A percentile compares a stretch with the other conserved stretches of the same genome.
Conservation (phyloP, 2,888 invertebrate genomes). For the Parasteatoda lunata region DNA sequence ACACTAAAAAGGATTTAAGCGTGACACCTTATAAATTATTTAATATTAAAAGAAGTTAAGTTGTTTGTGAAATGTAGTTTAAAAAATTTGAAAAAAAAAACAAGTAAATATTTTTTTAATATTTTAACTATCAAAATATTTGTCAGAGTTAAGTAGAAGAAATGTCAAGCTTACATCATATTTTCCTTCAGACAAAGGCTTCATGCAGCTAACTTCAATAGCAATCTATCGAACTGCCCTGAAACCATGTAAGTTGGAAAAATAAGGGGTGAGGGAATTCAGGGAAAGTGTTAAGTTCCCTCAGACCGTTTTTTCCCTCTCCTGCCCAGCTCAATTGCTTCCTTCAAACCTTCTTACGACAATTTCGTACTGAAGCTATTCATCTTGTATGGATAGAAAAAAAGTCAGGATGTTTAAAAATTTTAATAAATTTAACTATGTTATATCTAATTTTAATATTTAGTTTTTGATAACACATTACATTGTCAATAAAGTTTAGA, state of each 20-base stretch:
- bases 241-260: constrained; percentile 20
- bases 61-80: too few species aligned
- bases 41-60: too few species aligned
- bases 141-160: not conserved
- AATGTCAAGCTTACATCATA: not conserved
- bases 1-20: too few species aligned
- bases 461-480: too few species aligned
- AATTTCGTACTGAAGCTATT: constrained; percentile 52
- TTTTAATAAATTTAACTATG: too few species aligned
- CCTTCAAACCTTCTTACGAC: constrained; percentile 10
- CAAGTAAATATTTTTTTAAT: too few species aligned
- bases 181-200: constrained; percentile 16
- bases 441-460: too few species aligned
- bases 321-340: not conserved
- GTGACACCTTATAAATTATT: too few species aligned
- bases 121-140: too few species aligned
- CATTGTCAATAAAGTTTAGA: too few species aligned
- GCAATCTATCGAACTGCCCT: constrained; percentile 10
- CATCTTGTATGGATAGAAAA: constrained; percentile 57
- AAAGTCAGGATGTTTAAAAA: too few species aligned
- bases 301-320: constrained; percentile 8
- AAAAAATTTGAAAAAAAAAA: too few species aligned
- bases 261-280: constrained; percentile 4
- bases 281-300: constrained; percentile 35
- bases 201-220: not conserved